Base-by-base conservation (phyloP, 2,113 vertebrate genomes). In the Anhinga anhinga region DNA sequence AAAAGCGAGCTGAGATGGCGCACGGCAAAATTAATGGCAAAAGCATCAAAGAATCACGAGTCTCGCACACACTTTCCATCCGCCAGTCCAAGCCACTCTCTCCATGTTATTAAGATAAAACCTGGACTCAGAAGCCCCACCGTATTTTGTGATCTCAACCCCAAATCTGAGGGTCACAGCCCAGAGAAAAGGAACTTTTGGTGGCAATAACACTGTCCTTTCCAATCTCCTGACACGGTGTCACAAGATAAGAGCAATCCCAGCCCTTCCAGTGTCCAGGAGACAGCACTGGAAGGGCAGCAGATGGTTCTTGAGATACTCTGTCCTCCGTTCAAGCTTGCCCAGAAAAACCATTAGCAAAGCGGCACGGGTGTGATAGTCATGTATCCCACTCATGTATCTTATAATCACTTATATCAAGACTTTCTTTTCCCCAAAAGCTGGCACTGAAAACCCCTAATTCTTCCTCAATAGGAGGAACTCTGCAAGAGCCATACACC, bases 21-120 rank as follows among this genome's bases (percentile, higher is more conserved):
- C 73, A 93, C 3, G 30, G 90, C 81, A 81, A 96, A 91, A 95
- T 63, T 89, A 59, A 32, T 10, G 67, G 91, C 4, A 76, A 96
- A 91, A 71, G 6, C 59, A 36, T 2, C 15, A 1, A 20, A n/a
- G 58, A 30, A 40, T 13, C 10, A 1, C 0, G 0, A 56, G 44
- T 5, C 50, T 17, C 38, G 50, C 70, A 11, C 26, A 3, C 3
- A 0, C 15, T 27, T 89, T 49, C 71, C 67, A 20, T 5, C 22
- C 70, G 36, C 36, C 42, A 9, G 15, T 52, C 50, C 66, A 74
- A 27, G n/a, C 4, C 18, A 2, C 10, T 2, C 32, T 30, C 49
- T 23, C 55, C 4, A 7, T 1, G 1, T 2, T 32, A 61, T 34
- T 22, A 10, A 25, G n/a, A 19, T 7, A 44, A 87, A 87, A 66